phyloP scores from a whole-genome alignment of 2,888 invertebrate species.

The Habroteleia sp. region DNA sequence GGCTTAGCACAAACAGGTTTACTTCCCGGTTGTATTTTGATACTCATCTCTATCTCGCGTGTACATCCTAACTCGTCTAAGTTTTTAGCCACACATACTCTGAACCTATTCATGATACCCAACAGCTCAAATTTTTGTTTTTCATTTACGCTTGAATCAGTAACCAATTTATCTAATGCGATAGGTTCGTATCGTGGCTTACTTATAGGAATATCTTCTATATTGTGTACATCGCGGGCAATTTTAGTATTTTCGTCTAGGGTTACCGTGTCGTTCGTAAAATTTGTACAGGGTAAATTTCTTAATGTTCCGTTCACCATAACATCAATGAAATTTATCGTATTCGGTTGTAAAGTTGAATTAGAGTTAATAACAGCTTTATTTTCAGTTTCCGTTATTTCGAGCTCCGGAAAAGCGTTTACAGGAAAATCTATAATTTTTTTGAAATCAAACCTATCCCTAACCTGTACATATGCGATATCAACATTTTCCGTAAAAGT shows the following conservation, averaged over 20 bases:
- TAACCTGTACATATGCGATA: slow-evolving; percentile 3
- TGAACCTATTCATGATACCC: neutral
- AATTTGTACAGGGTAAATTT: slow-evolving; percentile 5
- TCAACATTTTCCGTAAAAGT: slow-evolving; percentile 33
- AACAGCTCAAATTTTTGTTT: neutral
- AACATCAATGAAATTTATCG: slow-evolving; percentile 3
- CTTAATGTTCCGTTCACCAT: neutral
- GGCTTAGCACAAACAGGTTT: slow-evolving; percentile 1
- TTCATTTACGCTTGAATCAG: neutral
- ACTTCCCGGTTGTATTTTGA: neutral
- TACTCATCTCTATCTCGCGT: neutral
- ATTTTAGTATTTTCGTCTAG: slow-evolving; percentile 1
- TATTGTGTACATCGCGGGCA: slow-evolving; percentile 4
- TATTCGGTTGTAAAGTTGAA: slow-evolving; percentile 1
- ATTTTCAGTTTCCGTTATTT: neutral
- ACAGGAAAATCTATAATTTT: slow-evolving; percentile 18
- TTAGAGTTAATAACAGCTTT: slow-evolving; percentile 1
- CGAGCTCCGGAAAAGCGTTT: slow-evolving; percentile 5
- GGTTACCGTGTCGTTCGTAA: slow-evolving; percentile 10
- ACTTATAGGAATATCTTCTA: neutral
- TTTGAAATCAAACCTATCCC: slow-evolving; percentile 6
- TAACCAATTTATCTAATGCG: slow-evolving; percentile 1
- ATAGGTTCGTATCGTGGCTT: slow-evolving; percentile 3
- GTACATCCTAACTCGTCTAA: slow-evolving; percentile 4
- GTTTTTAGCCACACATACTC: slow-evolving; percentile 9